phyloP scores from a whole-genome alignment of 2,888 invertebrate genomes.

The Machimus rusticus region DNA sequence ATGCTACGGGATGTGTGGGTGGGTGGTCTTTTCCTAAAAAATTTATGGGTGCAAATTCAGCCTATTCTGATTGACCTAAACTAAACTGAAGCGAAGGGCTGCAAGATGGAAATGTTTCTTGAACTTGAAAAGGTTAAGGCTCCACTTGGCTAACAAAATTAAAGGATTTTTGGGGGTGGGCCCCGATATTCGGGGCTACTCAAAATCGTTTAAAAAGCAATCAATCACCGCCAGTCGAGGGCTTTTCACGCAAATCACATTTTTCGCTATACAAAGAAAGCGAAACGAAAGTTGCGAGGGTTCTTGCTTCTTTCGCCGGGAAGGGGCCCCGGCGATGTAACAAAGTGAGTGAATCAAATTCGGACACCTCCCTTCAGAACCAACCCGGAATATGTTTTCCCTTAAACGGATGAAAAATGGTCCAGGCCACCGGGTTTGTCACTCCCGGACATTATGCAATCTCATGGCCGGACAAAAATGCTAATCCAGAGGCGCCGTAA shows the following conservation, averaged over 20 bases:
- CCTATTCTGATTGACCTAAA: neutral
- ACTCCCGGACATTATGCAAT: conserved; percentile 29
- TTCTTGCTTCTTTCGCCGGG: neutral
- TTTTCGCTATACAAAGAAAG: neutral
- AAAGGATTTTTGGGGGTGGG: neutral
- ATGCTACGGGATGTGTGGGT: neutral
- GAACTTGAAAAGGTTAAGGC: neutral
- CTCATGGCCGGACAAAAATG: conserved; percentile 16
- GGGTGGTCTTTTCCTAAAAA: neutral
- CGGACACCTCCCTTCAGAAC: neutral
- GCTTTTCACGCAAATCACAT: conserved; percentile 29
- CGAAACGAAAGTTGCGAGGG: neutral
- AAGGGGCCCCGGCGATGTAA: neutral
- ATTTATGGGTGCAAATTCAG: neutral
- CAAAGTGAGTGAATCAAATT: conserved; percentile 32
- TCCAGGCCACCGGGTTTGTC: conserved; percentile 1
- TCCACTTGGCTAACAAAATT: neutral
- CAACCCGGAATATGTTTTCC: conserved; percentile 1
- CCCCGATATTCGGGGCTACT: neutral
- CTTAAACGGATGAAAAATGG: conserved; percentile 35
- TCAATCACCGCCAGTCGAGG: conserved; percentile 9
- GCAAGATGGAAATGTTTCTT: neutral
- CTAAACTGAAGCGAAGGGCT: neutral
- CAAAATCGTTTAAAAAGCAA: conserved; percentile 36
- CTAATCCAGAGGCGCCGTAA: neutral